Evolutionary conservation across 2,888 invertebrate species (phyloP).

Genomic region (Digitonthophagus gazella): DNA sequence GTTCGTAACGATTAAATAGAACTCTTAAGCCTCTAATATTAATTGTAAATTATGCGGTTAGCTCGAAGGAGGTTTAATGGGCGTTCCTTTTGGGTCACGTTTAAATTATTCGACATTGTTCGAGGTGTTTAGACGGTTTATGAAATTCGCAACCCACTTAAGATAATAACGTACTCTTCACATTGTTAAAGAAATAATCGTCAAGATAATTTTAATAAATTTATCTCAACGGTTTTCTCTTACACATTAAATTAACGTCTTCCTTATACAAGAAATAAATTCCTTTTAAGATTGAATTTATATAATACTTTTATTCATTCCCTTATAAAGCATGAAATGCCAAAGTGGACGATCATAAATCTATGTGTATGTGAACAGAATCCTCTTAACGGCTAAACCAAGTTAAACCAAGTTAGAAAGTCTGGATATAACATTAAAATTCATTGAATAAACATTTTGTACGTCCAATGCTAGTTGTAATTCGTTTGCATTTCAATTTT

Average conservation of each 20-base stretch:
- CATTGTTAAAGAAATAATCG: too few species aligned
- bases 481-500: too few species aligned
- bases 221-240: too few species aligned
- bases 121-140: background rate
- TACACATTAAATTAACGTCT: too few species aligned
- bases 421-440: background rate
- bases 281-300: background rate
- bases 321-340: too few species aligned
- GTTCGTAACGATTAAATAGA: background rate
- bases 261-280: too few species aligned
- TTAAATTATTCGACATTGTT: background rate
- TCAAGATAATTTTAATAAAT: too few species aligned
- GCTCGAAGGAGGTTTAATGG: too few species aligned
- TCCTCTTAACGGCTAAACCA: background rate
- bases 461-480: too few species aligned
- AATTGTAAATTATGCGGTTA: too few species aligned
- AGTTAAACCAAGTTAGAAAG: background rate
- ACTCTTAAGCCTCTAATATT: background rate
- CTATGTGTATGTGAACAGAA: background rate
- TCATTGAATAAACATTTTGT: background rate
- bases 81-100: background rate
- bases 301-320: background rate
- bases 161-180: background rate
- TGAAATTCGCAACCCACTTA: background rate
- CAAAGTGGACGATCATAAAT: background rate